Conservation (phyloP, 2,113 vertebrate genomes). For the Lonchura striata region DNA sequence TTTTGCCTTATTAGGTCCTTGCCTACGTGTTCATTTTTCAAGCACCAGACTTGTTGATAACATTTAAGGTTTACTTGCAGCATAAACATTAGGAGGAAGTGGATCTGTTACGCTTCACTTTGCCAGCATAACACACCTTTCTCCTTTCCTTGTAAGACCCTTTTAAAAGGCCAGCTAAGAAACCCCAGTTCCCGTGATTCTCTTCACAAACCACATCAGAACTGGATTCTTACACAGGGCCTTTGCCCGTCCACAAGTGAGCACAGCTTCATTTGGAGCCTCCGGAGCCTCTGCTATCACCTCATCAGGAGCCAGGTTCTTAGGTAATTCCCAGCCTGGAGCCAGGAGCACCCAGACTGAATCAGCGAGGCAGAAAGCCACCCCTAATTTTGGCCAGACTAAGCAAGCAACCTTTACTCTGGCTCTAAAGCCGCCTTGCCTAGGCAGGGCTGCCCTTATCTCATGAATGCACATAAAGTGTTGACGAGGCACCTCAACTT, state of each 20-base stretch:
- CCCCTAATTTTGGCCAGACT: neutral
- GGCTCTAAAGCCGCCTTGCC: neutral
- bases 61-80: neutral
- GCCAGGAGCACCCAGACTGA: neutral
- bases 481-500: neutral
- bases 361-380: neutral
- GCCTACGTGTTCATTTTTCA: rapidly evolving
- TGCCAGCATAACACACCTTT: neutral
- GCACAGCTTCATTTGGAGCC: neutral
- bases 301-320: neutral
- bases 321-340: neutral
- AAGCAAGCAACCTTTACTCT: constrained; percentile 60
- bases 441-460: constrained; percentile 29
- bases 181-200: rapidly evolving
- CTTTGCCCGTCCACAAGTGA: neutral
- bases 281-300: neutral
- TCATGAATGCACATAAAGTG: neutral
- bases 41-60: neutral
- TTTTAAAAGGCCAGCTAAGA: neutral
- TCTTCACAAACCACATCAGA: neutral
- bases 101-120: neutral
- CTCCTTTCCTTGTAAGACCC: neutral
- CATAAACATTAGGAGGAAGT: neutral
- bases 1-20: too few species aligned
- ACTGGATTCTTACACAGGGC: neutral